Evolutionary conservation across 2,888 invertebrate genomes (phyloP), one percentile per base, ranked within the genome.

Genomic region (Drosophila suboccidentalis): DNA sequence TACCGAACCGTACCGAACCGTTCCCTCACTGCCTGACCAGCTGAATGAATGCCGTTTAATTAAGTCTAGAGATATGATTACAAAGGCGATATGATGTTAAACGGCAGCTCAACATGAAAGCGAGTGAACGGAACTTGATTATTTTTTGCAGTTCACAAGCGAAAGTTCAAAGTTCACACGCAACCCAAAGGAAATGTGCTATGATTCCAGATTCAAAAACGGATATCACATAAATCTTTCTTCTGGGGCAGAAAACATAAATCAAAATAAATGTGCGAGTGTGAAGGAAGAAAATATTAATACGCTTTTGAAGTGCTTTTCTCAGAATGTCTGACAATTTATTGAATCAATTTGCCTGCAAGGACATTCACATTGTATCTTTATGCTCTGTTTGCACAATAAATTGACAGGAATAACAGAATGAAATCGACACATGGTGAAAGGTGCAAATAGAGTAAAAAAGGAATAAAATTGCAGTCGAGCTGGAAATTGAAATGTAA

Each of bases 401-500:
- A 70, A 78, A 79, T 79, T 61, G 59, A 41, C 62, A 62, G 50
- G 39, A 79, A 65, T 65, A 76, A 55, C 53, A 54, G 57, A 62
- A 73, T 68, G 65, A 68, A 70, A 70, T 41, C 4, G 51, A 44
- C 38, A 50, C 9, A 22, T 3, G 47, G 32, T 0, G 29, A 41
- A 6, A 61, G 43, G 62, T 58, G 47, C 32, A 51, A 26, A 59
- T 4, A 57, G 44, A 26, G 34, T 8, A 19, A 60, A 17, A 29
- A 55, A 11, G 39, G 32, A 55, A 55, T 44, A 34, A 46, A 47
- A 19, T 47, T 51, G 36, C 43, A 38, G 54, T n/a, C 29, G 60
- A 43, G 61, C 50, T 72, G 67, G 46, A 75, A 82, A 87, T 87
- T 71, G 79, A 77, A 83, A 85, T 79, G 80, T 79, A 89, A 84